Conservation (phyloP, 1,140 invertebrate genomes). For the Trinorchestia longiramus region DNA sequence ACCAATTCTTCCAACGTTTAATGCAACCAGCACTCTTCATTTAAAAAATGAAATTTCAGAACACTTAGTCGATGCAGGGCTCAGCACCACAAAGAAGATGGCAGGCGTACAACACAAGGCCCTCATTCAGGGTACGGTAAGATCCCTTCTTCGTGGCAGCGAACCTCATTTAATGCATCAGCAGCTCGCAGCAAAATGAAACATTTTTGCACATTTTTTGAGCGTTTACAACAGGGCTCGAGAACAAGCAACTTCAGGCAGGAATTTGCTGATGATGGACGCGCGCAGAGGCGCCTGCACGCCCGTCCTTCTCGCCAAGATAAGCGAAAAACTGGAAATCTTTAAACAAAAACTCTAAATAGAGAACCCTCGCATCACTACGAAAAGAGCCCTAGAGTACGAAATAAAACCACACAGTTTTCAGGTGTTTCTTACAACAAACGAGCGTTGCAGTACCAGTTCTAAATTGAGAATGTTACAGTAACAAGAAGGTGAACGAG, state of each 20-base stretch:
- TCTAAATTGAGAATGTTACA: neutral
- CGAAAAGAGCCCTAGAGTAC: neutral
- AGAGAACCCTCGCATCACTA: neutral
- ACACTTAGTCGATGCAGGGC: too few relatives aligned
- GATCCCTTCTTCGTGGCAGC: neutral
- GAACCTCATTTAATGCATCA: slow-evolving; percentile 37
- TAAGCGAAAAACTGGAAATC: neutral
- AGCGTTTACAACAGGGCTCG: neutral
- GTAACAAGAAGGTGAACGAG: neutral
- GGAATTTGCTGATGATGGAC: slow-evolving; percentile 6
- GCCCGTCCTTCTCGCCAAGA: neutral
- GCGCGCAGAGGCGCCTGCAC: too few relatives aligned
- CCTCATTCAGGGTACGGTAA: neutral
- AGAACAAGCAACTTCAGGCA: slow-evolving; percentile 1
- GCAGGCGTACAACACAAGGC: neutral
- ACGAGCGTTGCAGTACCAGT: neutral
- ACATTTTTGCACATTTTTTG: slow-evolving; percentile 4
- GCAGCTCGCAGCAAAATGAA: slow-evolving; percentile 28
- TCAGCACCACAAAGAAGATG: too few relatives aligned
- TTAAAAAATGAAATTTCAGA: too few relatives aligned
- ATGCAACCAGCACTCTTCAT: too few relatives aligned
- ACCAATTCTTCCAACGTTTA: too few relatives aligned
- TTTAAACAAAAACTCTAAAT: neutral
- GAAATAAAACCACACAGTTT: neutral
- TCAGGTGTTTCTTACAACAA: neutral